Conservation (phyloP, 2,797 vertebrate species). For the Sebastes nivosus region DNA sequence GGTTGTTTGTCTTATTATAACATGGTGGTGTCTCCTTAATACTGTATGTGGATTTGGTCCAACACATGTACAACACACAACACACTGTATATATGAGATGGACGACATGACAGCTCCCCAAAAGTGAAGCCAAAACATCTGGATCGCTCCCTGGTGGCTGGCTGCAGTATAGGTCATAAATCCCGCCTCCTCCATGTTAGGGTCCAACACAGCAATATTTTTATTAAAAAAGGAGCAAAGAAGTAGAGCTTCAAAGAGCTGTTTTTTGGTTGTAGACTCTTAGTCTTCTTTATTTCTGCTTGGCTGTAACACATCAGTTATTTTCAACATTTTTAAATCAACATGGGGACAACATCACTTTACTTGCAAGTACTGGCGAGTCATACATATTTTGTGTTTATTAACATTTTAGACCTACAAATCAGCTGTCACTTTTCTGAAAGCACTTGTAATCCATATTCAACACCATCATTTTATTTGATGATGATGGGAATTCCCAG, state of each 20-base stretch:
- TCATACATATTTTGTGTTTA: not conserved
- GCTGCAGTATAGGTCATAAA: no score
- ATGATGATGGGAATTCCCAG: not conserved
- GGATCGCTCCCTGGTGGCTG: no score
- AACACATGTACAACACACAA: not conserved
- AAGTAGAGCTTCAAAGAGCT: not conserved
- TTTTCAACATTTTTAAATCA: not conserved
- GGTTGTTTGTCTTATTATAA: no score
- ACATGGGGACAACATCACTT: not conserved
- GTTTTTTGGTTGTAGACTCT: not conserved
- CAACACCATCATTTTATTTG: not conserved
- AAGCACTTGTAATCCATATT: not conserved
- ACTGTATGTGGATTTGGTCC: not conserved
- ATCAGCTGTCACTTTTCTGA: not conserved
- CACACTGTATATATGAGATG: no score
- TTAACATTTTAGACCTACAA: not conserved
- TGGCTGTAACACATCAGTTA: not conserved
- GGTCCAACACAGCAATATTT: not conserved
- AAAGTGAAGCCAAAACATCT: no score
- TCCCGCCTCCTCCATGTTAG: no score
- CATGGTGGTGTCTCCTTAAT: not conserved
- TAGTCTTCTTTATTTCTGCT: not conserved
- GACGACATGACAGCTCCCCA: not conserved
- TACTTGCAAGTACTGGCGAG: not conserved
- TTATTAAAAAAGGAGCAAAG: not conserved